A percentile compares a stretch with the other conserved stretches of the same genome.
Conservation (phyloP, 2,888 invertebrate genomes). For the Rotaria macrura region DNA sequence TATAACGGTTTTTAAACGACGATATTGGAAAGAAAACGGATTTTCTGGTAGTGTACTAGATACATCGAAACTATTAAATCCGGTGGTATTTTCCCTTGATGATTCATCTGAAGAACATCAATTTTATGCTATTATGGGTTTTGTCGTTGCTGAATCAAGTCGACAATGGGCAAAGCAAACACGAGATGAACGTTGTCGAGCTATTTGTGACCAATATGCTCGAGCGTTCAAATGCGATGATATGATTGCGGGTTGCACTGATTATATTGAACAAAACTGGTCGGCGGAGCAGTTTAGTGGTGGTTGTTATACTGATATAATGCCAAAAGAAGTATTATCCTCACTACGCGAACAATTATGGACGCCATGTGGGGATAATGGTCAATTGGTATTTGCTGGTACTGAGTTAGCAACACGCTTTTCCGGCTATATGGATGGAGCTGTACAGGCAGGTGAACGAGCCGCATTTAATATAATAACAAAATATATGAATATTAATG, state of each 20-base stretch:
- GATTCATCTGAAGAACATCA: background rate
- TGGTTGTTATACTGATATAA: slow-evolving; percentile 49
- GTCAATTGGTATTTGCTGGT: slow-evolving; percentile 24
- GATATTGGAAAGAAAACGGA: slow-evolving; percentile 51
- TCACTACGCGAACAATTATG: background rate
- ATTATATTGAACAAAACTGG: slow-evolving; percentile 50
- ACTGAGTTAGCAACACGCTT: slow-evolving; percentile 31
- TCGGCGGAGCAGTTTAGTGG: slow-evolving; percentile 49
- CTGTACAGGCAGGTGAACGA: slow-evolving; percentile 26
- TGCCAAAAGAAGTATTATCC: slow-evolving; percentile 43
- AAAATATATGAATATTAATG: background rate
- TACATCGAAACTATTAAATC: slow-evolving; percentile 37
- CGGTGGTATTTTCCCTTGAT: slow-evolving; percentile 36
- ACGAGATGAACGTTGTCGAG: background rate
- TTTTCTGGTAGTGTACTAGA: slow-evolving; percentile 36
- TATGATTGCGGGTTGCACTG: slow-evolving; percentile 15
- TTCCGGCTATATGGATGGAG: slow-evolving; percentile 32
- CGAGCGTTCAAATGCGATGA: background rate
- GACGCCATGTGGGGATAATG: slow-evolving; percentile 17
- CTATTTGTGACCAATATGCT: slow-evolving; percentile 13
- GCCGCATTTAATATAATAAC: slow-evolving; percentile 23
- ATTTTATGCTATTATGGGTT: background rate
- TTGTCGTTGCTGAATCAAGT: slow-evolving; percentile 16
- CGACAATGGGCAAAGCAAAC: background rate
- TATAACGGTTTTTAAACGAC: slow-evolving; percentile 47